Evolutionary conservation across 2,113 vertebrate species (phyloP).

Genomic region (Centropus bengalensis): DNA sequence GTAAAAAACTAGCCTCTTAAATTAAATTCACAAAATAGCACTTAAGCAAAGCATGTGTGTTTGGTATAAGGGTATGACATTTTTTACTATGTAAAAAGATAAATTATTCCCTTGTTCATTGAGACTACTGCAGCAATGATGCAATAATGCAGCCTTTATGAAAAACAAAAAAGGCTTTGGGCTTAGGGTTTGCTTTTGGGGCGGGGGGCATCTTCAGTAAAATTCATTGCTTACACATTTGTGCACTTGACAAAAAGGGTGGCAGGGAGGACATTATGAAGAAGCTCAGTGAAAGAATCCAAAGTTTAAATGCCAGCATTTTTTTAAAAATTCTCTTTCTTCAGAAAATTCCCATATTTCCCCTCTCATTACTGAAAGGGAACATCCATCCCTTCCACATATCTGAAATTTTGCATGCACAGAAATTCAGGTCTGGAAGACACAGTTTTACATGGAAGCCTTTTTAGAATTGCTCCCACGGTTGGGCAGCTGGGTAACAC

Average conservation of each 20-base stretch:
- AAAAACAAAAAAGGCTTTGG: not conserved
- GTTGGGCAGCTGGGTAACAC: not conserved
- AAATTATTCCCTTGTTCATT: not conserved
- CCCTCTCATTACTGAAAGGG: not conserved
- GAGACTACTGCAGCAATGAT: not conserved
- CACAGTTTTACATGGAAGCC: not conserved
- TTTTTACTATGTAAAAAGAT: not conserved
- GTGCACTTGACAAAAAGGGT: not conserved
- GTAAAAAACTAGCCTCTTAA: not conserved
- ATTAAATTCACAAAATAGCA: not conserved
- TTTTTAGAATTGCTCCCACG: fast-evolving
- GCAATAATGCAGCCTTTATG: not conserved
- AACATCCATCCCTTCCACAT: not conserved
- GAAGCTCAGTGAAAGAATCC: not conserved
- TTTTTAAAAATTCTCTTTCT: not conserved
- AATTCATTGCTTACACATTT: not conserved
- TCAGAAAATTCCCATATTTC: not conserved
- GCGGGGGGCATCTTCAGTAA: not conserved
- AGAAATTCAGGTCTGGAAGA: not conserved
- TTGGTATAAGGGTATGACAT: not conserved
- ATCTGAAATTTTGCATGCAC: not conserved
- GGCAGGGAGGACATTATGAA: not conserved
- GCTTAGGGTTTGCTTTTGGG: not conserved
- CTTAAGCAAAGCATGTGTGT: not conserved
- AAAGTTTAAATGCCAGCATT: not conserved